Evolutionary conservation across 2,888 invertebrate species (phyloP), one percentile per base, ranked within the genome.

Genomic region (Pyrrhosoma nymphula): DNA sequence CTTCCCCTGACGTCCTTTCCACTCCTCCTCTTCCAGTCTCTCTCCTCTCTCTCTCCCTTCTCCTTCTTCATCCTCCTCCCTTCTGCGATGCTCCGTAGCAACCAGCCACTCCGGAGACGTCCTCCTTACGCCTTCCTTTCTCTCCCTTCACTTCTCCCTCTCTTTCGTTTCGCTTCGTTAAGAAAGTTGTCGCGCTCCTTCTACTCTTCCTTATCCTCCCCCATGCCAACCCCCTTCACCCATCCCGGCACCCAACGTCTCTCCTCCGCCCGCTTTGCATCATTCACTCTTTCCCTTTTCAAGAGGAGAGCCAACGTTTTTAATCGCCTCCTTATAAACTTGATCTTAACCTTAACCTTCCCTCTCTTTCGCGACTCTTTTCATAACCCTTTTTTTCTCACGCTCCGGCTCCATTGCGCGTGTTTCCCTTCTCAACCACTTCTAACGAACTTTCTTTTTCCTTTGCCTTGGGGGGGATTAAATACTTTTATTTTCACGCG

Each of bases 321-420:
- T 82, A 82, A 16, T 82, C 82, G 14, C 35, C 82, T 35, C 82
- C 82, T 82, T 82, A 82, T 82, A 82, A 82, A 82, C 82, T 82
- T 35, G 14, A 82, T 82, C 35, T 82, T 82, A 82, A 82, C 82
- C 82, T 82, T 82, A 82, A 82, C 82, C 82, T 82, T 82, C 35
- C 82, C 30, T 35, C 35, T 12, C 35, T 55, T 89, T 55, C 56
- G 26, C 56, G 47, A n/a, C 89, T 35, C 82, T 82, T 35, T 82
- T 82, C 82, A 82, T 82, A 69, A 69, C 30, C 35, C 82, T 35
- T 82, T 82, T 82, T n/a, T 47, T 35, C 26, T 82, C 35, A 82
- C 12, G 35, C 82, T 23, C 10, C 26, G 82, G 14, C 82, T 35
- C 14, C 82, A 35, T 14, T 16, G 14, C 30, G 82, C 16, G 35